These are phyloP conservation scores for Ectobius pallidus DNA, from an alignment of 2,888 invertebrate genomes.

Conservation along the genomic window DNA sequence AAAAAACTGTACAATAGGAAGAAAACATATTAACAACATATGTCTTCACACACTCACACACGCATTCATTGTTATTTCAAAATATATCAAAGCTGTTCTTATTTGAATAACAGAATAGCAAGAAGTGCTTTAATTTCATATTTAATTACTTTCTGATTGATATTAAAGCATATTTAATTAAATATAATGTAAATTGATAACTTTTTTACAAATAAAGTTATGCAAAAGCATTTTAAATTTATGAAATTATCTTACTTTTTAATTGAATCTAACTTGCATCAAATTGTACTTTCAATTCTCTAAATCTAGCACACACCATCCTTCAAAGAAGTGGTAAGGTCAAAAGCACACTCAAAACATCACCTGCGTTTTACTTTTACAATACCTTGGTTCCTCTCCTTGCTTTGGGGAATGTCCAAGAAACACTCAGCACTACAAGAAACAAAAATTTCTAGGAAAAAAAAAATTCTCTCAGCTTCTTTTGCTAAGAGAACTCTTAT, in stretches of 20 bases:
- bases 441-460: background rate
- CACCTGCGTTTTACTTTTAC: slow-evolving; percentile 35
- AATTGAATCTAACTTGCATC: too few species aligned
- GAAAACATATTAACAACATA: background rate
- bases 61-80: slow-evolving; percentile 10
- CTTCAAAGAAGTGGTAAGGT: slow-evolving; percentile 1
- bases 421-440: slow-evolving; percentile 15
- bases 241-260: too few species aligned
- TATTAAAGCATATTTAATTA: too few species aligned
- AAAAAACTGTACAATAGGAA: background rate
- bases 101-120: background rate
- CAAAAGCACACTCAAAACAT: slow-evolving; percentile 36
- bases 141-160: background rate
- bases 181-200: too few species aligned
- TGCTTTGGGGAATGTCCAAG: slow-evolving; percentile 33
- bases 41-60: slow-evolving; percentile 30
- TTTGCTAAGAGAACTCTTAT: background rate
- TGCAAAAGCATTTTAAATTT: too few species aligned
- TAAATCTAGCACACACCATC: slow-evolving; percentile 11
- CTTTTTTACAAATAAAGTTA: too few species aligned
- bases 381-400: slow-evolving; percentile 39
- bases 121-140: background rate
- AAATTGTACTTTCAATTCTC: too few species aligned
- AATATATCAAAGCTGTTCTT: too few species aligned
- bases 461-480: background rate